phyloP scores from a whole-genome alignment of 1,140 invertebrate genomes.

The Drosophila chauvacae region DNA sequence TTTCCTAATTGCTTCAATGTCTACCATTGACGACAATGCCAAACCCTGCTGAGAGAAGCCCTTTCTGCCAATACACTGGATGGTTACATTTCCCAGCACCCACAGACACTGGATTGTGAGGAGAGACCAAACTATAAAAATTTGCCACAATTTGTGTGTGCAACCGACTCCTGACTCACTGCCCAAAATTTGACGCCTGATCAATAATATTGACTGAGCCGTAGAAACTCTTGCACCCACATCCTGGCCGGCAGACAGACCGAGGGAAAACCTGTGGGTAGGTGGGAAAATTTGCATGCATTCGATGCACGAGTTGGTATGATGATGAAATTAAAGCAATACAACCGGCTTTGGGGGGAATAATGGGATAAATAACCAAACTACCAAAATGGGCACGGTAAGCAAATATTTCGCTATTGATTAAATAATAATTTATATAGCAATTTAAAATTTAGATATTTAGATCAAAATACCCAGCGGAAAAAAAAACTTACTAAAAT shows the following conservation, averaged over 20 bases:
- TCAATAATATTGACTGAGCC: slow-evolving; percentile 74
- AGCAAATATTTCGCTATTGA: neutral
- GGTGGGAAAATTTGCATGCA: slow-evolving; percentile 66
- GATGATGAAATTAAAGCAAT: slow-evolving; percentile 79
- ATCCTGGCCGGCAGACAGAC: slow-evolving; percentile 6
- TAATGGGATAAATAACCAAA: neutral
- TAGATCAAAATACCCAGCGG: no score
- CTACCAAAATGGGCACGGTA: slow-evolving; percentile 6
- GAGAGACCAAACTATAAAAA: slow-evolving; percentile 51
- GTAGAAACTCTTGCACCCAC: slow-evolving; percentile 26
- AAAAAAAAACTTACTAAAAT: no score
- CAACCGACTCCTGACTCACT: slow-evolving; percentile 33
- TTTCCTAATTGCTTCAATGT: slow-evolving; percentile 58
- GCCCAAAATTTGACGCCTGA: slow-evolving; percentile 71
- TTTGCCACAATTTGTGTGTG: slow-evolving; percentile 66
- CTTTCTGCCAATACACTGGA: neutral
- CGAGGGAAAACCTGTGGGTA: neutral
- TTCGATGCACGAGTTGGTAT: slow-evolving; percentile 47
- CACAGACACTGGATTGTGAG: slow-evolving; percentile 3
- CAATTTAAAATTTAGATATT: no score
- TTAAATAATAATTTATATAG: no score
- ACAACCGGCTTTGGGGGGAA: slow-evolving; percentile 25
- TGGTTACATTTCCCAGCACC: slow-evolving; percentile 5
- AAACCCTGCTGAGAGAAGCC: neutral
- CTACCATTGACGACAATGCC: slow-evolving; percentile 31